phyloP scores from a whole-genome alignment of 2,113 vertebrate species.

The Strix uralensis region DNA sequence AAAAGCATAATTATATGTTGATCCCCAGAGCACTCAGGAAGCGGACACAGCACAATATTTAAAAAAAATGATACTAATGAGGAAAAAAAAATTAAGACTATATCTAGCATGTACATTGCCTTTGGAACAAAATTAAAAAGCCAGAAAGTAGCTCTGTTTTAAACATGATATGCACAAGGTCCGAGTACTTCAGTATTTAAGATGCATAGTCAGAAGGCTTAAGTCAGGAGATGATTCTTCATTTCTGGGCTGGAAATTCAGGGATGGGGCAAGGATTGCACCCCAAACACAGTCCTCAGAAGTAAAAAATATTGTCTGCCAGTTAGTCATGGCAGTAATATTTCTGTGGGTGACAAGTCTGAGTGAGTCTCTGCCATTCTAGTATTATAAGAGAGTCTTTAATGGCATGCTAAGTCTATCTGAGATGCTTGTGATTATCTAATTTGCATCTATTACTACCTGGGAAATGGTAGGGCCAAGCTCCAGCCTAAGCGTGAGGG shows the following conservation, averaged over 20 bases:
- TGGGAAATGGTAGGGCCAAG: not conserved
- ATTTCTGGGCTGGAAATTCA: not conserved
- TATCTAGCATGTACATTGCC: not conserved
- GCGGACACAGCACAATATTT: not conserved
- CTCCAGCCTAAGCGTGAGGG: not conserved
- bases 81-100: not conserved
- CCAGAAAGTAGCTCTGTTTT: not conserved
- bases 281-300: not conserved
- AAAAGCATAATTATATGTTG: not conserved
- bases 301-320: not conserved
- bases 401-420: not conserved
- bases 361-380: not conserved
- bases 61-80: not conserved
- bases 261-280: not conserved
- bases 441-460: not conserved
- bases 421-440: not conserved
- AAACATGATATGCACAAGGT: not conserved
- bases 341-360: not conserved
- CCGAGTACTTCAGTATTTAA: not conserved
- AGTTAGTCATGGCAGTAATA: conserved; percentile 17
- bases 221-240: not conserved
- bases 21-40: not conserved
- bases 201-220: not conserved
- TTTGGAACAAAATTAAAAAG: not conserved
- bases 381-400: not conserved